Base-by-base conservation (phyloP, 30 jellyfish, hydroid and myxozoan genomes). In the Catostylus mosaicus region DNA sequence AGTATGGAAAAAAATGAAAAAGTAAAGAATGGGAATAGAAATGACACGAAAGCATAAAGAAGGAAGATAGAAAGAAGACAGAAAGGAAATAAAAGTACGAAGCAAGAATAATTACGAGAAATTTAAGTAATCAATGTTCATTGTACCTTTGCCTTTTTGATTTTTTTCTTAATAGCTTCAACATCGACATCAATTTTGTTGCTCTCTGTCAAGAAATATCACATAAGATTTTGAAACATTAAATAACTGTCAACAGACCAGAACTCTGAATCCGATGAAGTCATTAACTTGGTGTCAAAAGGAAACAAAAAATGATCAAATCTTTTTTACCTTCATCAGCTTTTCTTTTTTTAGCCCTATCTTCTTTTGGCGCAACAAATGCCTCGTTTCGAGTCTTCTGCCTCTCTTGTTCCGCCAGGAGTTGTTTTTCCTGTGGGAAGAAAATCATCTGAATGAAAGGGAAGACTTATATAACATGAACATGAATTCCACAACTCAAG, bases 401-500 rank as follows among this genome's bases (percentile, higher is more conserved):
- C 52, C 98, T 85, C 80, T 86, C 88, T 46, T 75, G 64, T 19
- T 77, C 85, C 24, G 97, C 96, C 29, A 72, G 89, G 22, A 30
- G 75, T 82, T 93, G 98, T 92, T 80, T 87, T 80, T 86, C 82
- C 98, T 91, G 74, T 14, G n/a, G n/a, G n/a, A n/a, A n/a, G n/a
- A n/a, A n/a, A n/a, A n/a, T n/a, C n/a, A n/a, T n/a, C n/a, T n/a
- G n/a, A n/a, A n/a, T n/a, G n/a, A n/a, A n/a, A n/a, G n/a, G n/a
- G n/a, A n/a, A n/a, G n/a, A n/a, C n/a, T n/a, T n/a, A n/a, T n/a
- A n/a, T n/a, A n/a, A n/a, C n/a, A n/a, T n/a, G n/a, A n/a, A n/a
- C n/a, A n/a, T n/a, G n/a, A n/a, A n/a, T n/a, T n/a, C n/a, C n/a
- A n/a, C n/a, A n/a, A n/a, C n/a, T n/a, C n/a, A n/a, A n/a, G n/a